Percentiles rank a stretch among this genome's conserved stretches.
Conservation (phyloP, 2,113 vertebrate species). For the Epinephelus cyanopodus region DNA sequence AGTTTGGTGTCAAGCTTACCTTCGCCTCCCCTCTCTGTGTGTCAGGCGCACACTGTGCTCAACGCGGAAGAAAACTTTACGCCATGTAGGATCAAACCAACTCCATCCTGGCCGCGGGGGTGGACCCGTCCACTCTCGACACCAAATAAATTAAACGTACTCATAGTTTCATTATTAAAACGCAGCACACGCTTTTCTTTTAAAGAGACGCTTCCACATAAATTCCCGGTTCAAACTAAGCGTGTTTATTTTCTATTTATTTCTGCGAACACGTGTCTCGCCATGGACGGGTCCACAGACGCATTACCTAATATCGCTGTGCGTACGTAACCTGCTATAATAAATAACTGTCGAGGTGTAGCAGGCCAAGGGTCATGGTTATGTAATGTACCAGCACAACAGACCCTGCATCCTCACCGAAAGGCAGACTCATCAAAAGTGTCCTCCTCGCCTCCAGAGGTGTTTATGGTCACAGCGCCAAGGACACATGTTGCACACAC, state of each 20-base stretch:
- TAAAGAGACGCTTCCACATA: neutral
- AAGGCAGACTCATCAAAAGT: conserved; percentile 24
- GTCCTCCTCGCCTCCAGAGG: conserved; percentile 7
- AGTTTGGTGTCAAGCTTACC: conserved; percentile 61
- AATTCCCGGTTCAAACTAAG: too few species aligned
- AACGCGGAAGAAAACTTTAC: conserved; percentile 79
- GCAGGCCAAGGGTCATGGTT: conserved; percentile 77
- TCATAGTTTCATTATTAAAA: neutral
- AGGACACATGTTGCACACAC: conserved; percentile 31
- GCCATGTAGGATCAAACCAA: conserved; percentile 68
- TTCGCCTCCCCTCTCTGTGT: conserved; percentile 48
- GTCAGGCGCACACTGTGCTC: conserved; percentile 47
- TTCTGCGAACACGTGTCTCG: neutral
- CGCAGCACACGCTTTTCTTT: fast-evolving
- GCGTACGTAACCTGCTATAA: conserved; percentile 31
- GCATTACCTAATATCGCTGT: conserved; percentile 35
- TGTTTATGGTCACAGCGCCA: conserved; percentile 31
- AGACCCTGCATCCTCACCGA: neutral
- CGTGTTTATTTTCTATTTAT: neutral
- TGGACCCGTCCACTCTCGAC: neutral
- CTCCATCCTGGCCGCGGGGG: neutral
- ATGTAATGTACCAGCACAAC: conserved; percentile 60
- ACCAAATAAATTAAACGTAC: fast-evolving
- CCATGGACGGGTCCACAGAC: conserved; percentile 25
- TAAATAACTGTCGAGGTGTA: conserved; percentile 57